These are phyloP conservation scores for Solea senegalensis DNA, from an alignment of 2,113 vertebrate species.

Conservation along the genomic window DNA sequence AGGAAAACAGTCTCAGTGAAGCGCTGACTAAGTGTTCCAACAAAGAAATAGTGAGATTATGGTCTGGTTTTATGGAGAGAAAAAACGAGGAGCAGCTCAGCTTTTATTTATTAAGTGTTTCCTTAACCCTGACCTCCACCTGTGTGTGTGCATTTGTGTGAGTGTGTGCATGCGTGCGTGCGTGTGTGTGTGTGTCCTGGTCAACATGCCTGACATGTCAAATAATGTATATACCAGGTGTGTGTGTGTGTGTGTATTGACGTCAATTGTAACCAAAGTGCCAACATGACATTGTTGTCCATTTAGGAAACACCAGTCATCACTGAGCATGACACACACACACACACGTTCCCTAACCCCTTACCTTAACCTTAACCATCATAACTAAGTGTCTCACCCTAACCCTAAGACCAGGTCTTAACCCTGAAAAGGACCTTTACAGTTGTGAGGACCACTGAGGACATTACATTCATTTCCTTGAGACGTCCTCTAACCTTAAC, in stretches of 20 bases:
- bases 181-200: neutral
- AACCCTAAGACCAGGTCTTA: too few species aligned
- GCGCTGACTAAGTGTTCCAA: too few species aligned
- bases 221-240: slow-evolving; percentile 18
- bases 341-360: slow-evolving; percentile 5
- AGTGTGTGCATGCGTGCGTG: slow-evolving; percentile 9
- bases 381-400: too few species aligned
- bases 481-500: too few species aligned
- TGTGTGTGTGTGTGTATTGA: slow-evolving; percentile 40
- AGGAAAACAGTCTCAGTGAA: neutral
- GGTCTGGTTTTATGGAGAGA: neutral
- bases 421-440: too few species aligned
- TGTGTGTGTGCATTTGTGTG: slow-evolving; percentile 17
- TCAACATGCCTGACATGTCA: slow-evolving; percentile 36
- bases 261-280: slow-evolving; percentile 36
- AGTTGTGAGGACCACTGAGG: too few species aligned
- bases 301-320: slow-evolving; percentile 39
- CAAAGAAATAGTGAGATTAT: neutral
- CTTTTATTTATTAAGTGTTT: slow-evolving; percentile 36
- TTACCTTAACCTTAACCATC: too few species aligned
- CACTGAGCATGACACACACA: slow-evolving; percentile 22
- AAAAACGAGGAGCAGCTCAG: slow-evolving; percentile 6
- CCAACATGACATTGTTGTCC: slow-evolving; percentile 52
- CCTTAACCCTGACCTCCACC: slow-evolving; percentile 42
- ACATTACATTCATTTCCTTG: too few species aligned